Evolutionary conservation across 2,113 vertebrate genomes (phyloP), one percentile per base, ranked within the genome.

Genomic region (Phaethornis superciliosus): DNA sequence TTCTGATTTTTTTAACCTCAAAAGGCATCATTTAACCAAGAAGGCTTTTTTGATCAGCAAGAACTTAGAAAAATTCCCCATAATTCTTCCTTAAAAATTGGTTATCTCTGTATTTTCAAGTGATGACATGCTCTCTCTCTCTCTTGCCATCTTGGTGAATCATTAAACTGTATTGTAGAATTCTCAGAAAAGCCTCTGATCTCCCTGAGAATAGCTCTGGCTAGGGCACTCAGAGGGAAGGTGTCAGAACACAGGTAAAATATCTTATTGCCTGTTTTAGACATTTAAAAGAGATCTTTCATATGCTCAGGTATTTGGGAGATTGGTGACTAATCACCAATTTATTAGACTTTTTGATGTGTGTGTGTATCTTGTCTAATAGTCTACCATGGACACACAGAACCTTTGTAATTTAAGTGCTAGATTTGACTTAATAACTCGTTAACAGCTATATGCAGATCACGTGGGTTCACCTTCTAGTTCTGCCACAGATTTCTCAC

Each of bases 401-500:
- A 90, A 44, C 47, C 52, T 90, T 90, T 58, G 9, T 56, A 60
- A 79, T 22, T 56, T 22, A 86, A 64, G 60, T 7, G 2, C 37
- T 75, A 60, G 17, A 42, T 93, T 81, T 84, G 65, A 42, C 83
- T 86, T 44, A 86, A 78, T 44, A 35, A 27, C 60, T 88, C 0
- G 1, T 83, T 88, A 86, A 62, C 40, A 79, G 40, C 58, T 69
- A 2, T 8, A 6, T 60, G 59, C 54, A 69, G 75, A 92, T 82
- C 6, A 5, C 1, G 13, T 71, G 75, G 63, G 52, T 70, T 95
- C 91, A 88, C 32, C 64, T 86, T 68, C 40, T 93, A 35, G 52
- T 77, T 88, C 76, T 95, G 64, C 93, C 68, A 81, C 71, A 78
- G 3, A 56, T 80, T 91, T 90, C 92, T 93, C 91, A 33, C 6